Evolutionary conservation across 2,113 vertebrate species (phyloP), one percentile per base, ranked within the genome.

Genomic region (Uria aalge): DNA sequence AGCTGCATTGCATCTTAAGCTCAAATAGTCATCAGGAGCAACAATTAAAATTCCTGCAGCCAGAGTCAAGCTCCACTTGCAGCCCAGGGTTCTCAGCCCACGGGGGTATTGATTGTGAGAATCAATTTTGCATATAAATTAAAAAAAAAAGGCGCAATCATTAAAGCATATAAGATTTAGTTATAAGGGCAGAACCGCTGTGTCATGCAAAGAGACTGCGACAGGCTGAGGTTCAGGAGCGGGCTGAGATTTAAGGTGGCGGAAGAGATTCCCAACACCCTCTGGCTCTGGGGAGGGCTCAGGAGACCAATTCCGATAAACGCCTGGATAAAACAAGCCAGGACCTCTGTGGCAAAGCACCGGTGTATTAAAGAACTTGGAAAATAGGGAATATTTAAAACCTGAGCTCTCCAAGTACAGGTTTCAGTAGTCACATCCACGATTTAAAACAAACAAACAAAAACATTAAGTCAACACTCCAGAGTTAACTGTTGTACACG

Each of bases 91-190:
- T 85, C 83, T 69, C 52, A 73, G 82, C 96, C 97, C 94, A 87
- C 19, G 62, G 92, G 91, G 90, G 85, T 96, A 98, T 97, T 95
- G 98, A 98, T 97, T 96, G 66, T 3, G n/a, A 96, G 91, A 92
- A 98, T 98, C 96, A 95, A 97, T 98, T 96, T 88, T 96, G 85
- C 96, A 97, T 97, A 96, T 97, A 98, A 98, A 97, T 98, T 96
- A 91, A 97, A 96, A 93, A 94, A 91, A 97, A 96, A 94, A 94
- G 59, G 90, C 45, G 18, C 56, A 96, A 94, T 96, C 96, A 97
- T 97, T 96, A 97, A 97, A 92, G 77, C 76, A 73, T 85, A 80
- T 40, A 88, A 95, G 95, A 95, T 91, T 85, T 52, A 26, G 75
- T 94, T 95, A 56, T 95, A 96, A 95, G 79, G 78, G 71, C 80